Evolutionary conservation across 2,797 vertebrate species (phyloP).

Genomic region (Macroramphosus scolopax): DNA sequence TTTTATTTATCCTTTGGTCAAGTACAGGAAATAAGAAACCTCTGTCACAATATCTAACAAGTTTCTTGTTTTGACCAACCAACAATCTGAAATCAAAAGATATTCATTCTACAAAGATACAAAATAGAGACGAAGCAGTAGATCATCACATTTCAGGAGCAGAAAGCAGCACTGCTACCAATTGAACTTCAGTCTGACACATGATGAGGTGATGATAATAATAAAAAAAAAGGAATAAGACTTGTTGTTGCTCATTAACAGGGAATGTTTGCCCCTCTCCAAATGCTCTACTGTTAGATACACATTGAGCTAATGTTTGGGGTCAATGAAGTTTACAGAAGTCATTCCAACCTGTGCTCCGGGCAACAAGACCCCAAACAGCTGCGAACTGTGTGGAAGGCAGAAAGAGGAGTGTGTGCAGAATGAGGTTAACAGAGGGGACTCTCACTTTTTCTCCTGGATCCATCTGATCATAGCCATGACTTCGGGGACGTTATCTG

Average conservation of each 20-base stretch:
- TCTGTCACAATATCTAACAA: too few relatives aligned
- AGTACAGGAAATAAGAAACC: not conserved
- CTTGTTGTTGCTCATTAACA: conserved; percentile 16
- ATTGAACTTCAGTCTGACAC: too few relatives aligned
- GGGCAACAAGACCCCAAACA: conserved; percentile 13
- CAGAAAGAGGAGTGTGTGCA: not conserved
- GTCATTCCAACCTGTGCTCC: not conserved
- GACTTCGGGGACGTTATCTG: conserved; percentile 82
- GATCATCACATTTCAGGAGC: too few relatives aligned
- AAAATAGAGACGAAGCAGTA: too few relatives aligned
- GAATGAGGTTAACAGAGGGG: too few relatives aligned
- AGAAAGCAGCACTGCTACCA: too few relatives aligned
- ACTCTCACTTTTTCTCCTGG: conserved; percentile 85
- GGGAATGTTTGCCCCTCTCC: not conserved
- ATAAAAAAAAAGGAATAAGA: too few relatives aligned
- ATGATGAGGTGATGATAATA: too few relatives aligned
- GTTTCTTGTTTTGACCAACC: too few relatives aligned
- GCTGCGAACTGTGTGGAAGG: not conserved
- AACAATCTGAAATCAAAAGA: too few relatives aligned
- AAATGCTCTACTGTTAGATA: conserved; percentile 1
- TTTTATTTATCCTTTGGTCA: not conserved
- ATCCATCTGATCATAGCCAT: conserved; percentile 90
- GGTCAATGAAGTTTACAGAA: conserved; percentile 4
- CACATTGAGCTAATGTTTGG: not conserved
- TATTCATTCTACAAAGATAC: too few relatives aligned